Conservation (phyloP, 2,888 invertebrate species). For the Tridacna gigas region DNA sequence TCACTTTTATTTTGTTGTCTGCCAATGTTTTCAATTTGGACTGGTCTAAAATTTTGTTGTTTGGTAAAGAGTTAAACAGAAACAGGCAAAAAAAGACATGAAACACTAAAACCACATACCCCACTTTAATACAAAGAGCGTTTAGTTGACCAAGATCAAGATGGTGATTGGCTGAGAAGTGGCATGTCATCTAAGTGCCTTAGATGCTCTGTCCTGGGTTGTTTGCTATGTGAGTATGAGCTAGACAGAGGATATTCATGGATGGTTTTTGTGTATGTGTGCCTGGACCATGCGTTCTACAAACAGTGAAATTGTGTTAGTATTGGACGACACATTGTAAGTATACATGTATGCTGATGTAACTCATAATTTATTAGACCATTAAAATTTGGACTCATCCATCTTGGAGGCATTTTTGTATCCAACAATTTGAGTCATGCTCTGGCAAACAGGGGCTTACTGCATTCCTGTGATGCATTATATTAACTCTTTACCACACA, state of each 20-base stretch:
- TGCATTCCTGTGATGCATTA: too few species aligned
- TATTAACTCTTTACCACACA: background rate
- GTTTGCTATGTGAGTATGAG: slow-evolving; percentile 1
- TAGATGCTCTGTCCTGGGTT: slow-evolving; percentile 16
- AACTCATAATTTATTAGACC: too few species aligned
- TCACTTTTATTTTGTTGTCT: too few species aligned
- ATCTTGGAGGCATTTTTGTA: too few species aligned
- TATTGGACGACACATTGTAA: background rate
- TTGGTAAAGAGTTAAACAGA: background rate
- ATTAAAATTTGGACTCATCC: too few species aligned
- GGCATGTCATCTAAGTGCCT: slow-evolving; percentile 11
- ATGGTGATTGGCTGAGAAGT: slow-evolving; percentile 19
- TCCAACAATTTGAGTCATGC: too few species aligned
- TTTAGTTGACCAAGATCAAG: slow-evolving; percentile 26
- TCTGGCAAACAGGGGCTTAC: too few species aligned
- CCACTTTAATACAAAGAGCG: slow-evolving; percentile 13
- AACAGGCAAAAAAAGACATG: background rate
- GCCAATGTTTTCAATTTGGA: too few species aligned
- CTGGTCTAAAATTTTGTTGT: background rate
- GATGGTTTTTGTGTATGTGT: slow-evolving; percentile 39
- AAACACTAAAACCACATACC: slow-evolving; percentile 13
- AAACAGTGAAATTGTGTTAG: slow-evolving; percentile 23
- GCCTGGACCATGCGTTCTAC: slow-evolving; percentile 53
- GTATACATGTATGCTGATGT: too few species aligned
- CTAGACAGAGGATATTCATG: slow-evolving; percentile 50